Evolutionary conservation across 30 jellyfish, hydroid and myxozoan species (phyloP).

Genomic region (Cassiopea andromeda): DNA sequence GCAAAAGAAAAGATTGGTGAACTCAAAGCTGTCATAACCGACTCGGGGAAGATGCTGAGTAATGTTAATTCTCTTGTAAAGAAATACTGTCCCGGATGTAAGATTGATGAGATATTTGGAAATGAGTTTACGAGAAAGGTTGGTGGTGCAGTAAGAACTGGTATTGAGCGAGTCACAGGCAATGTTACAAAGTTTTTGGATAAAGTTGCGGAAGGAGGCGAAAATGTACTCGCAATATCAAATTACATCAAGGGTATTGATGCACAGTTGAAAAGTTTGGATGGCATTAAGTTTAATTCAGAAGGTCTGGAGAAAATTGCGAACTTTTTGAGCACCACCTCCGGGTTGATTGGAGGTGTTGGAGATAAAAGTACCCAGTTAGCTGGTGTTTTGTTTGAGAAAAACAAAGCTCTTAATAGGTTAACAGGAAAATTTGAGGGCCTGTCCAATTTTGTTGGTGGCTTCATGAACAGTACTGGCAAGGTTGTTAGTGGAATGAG

Average conservation of each 20-base stretch:
- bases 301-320: constrained; percentile 76
- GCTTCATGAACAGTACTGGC: constrained; percentile 81
- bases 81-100: constrained; percentile 77
- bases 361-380: constrained; percentile 65
- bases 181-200: constrained; percentile 69
- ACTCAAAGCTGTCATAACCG: constrained; percentile 73
- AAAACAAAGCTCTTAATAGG: constrained; percentile 63
- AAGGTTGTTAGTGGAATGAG: constrained; percentile 54
- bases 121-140: constrained; percentile 51
- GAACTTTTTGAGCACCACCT: constrained; percentile 60
- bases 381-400: constrained; percentile 67
- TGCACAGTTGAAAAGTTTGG: constrained; percentile 34
- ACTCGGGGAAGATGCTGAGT: constrained; percentile 78
- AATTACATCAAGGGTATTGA: constrained; percentile 76
- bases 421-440: constrained; percentile 85
- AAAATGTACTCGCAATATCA: constrained; percentile 46
- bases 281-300: constrained; percentile 55
- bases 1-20: constrained; percentile 85
- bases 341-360: constrained; percentile 60
- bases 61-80: constrained; percentile 48
- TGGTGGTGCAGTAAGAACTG: constrained; percentile 39
- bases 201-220: constrained; percentile 79
- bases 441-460: constrained; percentile 58
- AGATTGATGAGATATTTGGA: constrained; percentile 75
- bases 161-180: constrained; percentile 59